Evolutionary conservation across 1,140 invertebrate species (phyloP).

Genomic region (Drosophila murphyi): DNA sequence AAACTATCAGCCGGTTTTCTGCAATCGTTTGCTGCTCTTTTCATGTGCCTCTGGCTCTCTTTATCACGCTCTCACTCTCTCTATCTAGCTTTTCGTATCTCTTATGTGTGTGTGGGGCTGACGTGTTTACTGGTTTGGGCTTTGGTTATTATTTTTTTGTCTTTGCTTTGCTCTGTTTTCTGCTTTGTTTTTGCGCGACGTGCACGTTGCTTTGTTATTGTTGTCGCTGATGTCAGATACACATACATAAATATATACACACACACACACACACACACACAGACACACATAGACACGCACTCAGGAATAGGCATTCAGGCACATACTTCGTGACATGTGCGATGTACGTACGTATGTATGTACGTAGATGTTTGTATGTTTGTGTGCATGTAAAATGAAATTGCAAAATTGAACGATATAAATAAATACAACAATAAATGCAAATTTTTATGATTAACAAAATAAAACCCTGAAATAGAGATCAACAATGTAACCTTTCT

Average conservation of each 20-base stretch:
- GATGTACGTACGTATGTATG: conserved; percentile 5
- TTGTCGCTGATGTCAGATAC: conserved; percentile 75
- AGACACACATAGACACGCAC: not conserved
- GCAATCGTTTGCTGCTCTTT: conserved; percentile 17
- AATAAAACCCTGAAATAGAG: conserved; percentile 5
- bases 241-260: conserved; percentile 32
- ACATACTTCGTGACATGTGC: conserved; percentile 26
- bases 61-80: no score
- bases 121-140: conserved; percentile 67
- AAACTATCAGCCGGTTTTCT: conserved; percentile 62
- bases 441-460: conserved; percentile 58
- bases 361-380: conserved; percentile 3
- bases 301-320: not conserved
- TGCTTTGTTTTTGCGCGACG: conserved; percentile 51
- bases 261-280: not conserved
- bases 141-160: conserved; percentile 35
- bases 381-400: conserved; percentile 25
- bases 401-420: conserved; percentile 28
- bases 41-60: conserved; percentile 22
- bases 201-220: conserved; percentile 75
- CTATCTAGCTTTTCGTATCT: no score
- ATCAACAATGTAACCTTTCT: not conserved
- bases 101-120: conserved; percentile 35
- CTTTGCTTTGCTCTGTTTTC: conserved; percentile 33
- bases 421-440: conserved; percentile 29